A percentile compares a stretch with the other conserved stretches of the same genome.
Conservation (phyloP, 2,888 invertebrate genomes). For the Pammene fasciana region DNA sequence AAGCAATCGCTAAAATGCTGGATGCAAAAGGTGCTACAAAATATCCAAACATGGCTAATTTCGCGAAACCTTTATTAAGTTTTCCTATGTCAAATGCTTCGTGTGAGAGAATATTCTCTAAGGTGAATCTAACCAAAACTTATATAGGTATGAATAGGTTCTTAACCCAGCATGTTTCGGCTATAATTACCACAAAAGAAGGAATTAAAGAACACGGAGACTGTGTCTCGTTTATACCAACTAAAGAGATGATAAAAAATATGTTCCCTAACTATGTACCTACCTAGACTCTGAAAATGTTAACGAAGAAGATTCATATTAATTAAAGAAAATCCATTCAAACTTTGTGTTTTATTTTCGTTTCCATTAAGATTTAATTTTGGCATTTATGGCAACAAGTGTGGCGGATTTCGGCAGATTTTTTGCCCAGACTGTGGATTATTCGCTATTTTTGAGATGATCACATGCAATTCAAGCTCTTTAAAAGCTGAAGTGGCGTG, state of each 20-base stretch:
- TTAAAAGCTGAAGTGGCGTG: no score
- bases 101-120: constrained; percentile 14
- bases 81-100: constrained; percentile 15
- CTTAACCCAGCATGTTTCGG: background rate
- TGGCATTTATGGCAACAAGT: no score
- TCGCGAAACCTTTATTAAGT: constrained; percentile 1
- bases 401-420: no score
- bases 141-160: constrained; percentile 3
- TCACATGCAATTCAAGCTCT: no score
- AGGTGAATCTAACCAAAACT: constrained; percentile 1
- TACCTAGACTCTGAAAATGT: background rate
- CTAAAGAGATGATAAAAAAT: background rate
- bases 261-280: no score
- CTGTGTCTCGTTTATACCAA: background rate
- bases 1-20: constrained; percentile 32
- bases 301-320: no score
- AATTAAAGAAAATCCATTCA: no score
- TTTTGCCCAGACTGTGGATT: no score
- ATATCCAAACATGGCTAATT: constrained; percentile 9
- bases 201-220: background rate
- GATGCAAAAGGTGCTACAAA: background rate
- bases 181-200: background rate
- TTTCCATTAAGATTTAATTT: no score
- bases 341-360: no score
- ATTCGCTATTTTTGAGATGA: no score